Base-by-base conservation (phyloP, 2,888 invertebrate species). In the Julus scanicus region DNA sequence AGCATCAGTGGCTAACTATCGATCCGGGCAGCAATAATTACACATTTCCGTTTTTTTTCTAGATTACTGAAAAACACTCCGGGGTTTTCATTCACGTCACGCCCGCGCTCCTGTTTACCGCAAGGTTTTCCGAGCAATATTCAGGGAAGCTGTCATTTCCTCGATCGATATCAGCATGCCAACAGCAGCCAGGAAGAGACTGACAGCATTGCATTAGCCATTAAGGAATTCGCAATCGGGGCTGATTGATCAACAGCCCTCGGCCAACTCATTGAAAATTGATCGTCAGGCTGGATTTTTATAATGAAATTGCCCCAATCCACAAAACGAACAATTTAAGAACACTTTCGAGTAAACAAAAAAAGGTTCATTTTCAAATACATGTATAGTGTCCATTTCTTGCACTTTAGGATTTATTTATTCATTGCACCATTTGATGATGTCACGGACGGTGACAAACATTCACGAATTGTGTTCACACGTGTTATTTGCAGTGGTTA, bases 141-240 rank as follows among this genome's bases (percentile, higher is more conserved):
- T 88, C 94, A 95, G 84, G 97, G 96, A 90, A 97, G 96, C 57
- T 97, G 97, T 92, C 95, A 97, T 93, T 98, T 97, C 92, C 94
- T 97, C 88, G 95, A 95, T 91, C 95, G 94, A 90, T 98, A 96
- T 93, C 94, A 94, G 89, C 96, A 97, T 92, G 95, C 95, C 0
- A 84, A 88, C 84, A 84, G 20, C 63, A 29, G 84, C 3, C n/a
- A 53, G n/a, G 84, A 88, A 44, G 40, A 86, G 20, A n/a, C 63
- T 63, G 87, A 87, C 53, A 87, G 87, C 85, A 87, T 89, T 48
- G 44, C 87, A 49, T 84, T 87, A 40, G 87, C 89, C 37, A 87
- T 89, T 40, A 48, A 85, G 37, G 89, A 89, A 86, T 89, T 48
- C 84, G 84, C 84, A 17, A 85, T 88, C 20, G 88, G 88, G 9